Evolutionary conservation across 2,888 invertebrate genomes (phyloP).

Genomic region (Eupithecia vulgata): DNA sequence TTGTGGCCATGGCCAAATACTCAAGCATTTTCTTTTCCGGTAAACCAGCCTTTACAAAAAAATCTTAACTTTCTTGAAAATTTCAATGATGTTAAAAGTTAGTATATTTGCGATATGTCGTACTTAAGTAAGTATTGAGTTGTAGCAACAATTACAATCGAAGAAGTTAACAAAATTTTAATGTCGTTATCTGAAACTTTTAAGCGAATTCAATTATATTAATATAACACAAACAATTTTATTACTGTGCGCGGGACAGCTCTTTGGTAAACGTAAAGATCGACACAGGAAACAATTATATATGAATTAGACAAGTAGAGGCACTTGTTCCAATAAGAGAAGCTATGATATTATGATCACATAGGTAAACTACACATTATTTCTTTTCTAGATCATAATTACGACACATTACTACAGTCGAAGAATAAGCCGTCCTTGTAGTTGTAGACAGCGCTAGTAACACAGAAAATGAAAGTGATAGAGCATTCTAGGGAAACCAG

Average conservation of each 20-base stretch:
- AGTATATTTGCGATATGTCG: too few species aligned
- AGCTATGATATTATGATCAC: background rate
- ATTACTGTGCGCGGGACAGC: constrained; percentile 14
- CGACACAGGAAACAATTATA: constrained; percentile 12
- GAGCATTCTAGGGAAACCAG: constrained; percentile 1
- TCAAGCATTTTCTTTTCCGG: background rate
- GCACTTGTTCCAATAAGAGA: background rate
- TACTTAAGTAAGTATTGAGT: background rate
- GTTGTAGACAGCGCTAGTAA: background rate
- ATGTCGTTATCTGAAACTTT: too few species aligned
- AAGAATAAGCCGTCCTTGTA: background rate
- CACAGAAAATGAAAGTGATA: constrained; percentile 23
- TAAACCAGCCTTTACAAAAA: background rate
- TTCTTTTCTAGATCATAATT: background rate
- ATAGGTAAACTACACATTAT: background rate
- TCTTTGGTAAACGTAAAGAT: constrained; percentile 16
- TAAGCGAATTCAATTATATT: too few species aligned
- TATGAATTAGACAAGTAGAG: constrained; percentile 12
- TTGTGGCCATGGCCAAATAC: background rate
- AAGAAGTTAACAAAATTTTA: background rate
- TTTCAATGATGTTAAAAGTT: background rate
- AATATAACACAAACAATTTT: background rate
- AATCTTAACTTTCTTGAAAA: background rate
- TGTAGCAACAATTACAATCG: background rate
- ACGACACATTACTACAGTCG: background rate